A percentile compares a stretch with the other conserved stretches of the same genome.
These are phyloP conservation scores for Conistra vaccinii DNA, from an alignment of 2,888 invertebrate species.

Conservation along the genomic window DNA sequence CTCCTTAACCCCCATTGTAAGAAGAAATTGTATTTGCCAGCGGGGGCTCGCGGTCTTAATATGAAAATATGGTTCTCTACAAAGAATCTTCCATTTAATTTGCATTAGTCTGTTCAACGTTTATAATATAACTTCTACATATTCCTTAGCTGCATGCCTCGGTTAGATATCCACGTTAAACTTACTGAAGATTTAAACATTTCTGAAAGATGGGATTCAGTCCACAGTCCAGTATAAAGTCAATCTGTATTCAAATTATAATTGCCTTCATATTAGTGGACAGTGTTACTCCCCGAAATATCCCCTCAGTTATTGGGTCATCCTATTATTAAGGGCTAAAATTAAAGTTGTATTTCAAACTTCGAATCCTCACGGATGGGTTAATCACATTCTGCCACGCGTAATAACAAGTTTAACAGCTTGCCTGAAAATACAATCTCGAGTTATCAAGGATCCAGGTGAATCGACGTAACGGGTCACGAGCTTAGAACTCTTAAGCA, in stretches of 20 bases:
- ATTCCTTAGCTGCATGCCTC: constrained; percentile 63
- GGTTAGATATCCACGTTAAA: constrained; percentile 28
- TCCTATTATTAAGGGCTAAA: constrained; percentile 40
- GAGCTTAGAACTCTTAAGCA: constrained; percentile 80
- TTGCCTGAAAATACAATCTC: constrained; percentile 71
- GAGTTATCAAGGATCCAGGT: constrained; percentile 73
- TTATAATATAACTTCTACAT: constrained; percentile 69
- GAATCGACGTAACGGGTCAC: constrained; percentile 75
- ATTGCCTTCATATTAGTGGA: constrained; percentile 20
- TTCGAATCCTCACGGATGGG: constrained; percentile 48
- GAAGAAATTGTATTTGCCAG: constrained; percentile 84
- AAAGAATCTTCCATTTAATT: constrained; percentile 84
- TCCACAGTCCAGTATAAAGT: neutral
- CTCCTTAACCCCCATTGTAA: constrained; percentile 69
- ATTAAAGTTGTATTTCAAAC: constrained; percentile 57
- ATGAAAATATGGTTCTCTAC: constrained; percentile 85
- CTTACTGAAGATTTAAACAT: constrained; percentile 3
- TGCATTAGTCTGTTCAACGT: constrained; percentile 76
- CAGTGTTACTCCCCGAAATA: constrained; percentile 18
- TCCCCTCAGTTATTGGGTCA: constrained; percentile 35
- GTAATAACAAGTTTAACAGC: constrained; percentile 57
- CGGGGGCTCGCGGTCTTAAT: constrained; percentile 82
- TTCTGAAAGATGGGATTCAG: constrained; percentile 3
- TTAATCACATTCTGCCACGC: constrained; percentile 58
- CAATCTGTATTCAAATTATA: constrained; percentile 31